Conservation (phyloP, 2,888 invertebrate species). For the Thelaira solivaga region DNA sequence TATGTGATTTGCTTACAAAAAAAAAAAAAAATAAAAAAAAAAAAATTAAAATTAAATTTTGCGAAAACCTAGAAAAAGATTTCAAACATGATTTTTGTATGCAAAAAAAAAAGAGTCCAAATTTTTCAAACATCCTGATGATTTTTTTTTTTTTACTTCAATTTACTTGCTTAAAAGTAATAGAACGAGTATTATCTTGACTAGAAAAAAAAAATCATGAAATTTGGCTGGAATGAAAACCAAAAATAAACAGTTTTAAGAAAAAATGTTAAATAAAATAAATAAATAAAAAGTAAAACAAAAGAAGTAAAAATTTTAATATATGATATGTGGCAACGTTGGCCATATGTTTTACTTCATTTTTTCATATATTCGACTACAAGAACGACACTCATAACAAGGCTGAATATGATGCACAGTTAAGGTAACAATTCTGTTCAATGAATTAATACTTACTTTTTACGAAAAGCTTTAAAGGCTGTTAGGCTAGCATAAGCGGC, state of each 20-base stretch:
- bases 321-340: too few relatives aligned
- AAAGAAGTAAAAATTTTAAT: too few relatives aligned
- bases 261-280: too few relatives aligned
- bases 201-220: neutral
- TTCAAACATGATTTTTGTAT: conserved; percentile 22
- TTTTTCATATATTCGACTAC: too few relatives aligned
- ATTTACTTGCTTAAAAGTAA: neutral
- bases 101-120: neutral
- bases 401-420: too few relatives aligned
- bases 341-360: too few relatives aligned
- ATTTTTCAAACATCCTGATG: conserved; percentile 2
- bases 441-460: conserved; percentile 72
- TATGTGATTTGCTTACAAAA: conserved; percentile 38
- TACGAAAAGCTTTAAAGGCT: conserved; percentile 75
- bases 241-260: too few relatives aligned
- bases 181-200: conserved; percentile 23
- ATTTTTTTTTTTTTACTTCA: neutral
- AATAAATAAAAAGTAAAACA: too few relatives aligned
- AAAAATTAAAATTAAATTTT: neutral
- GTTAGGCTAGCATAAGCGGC: conserved; percentile 76
- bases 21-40: neutral
- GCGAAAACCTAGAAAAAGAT: too few relatives aligned
- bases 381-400: too few relatives aligned
- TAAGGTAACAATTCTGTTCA: too few relatives aligned
- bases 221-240: too few relatives aligned